A percentile compares a stretch with the other conserved stretches of the same genome.
Conservation (phyloP, 2,113 vertebrate species). For the Struthio camelus region DNA sequence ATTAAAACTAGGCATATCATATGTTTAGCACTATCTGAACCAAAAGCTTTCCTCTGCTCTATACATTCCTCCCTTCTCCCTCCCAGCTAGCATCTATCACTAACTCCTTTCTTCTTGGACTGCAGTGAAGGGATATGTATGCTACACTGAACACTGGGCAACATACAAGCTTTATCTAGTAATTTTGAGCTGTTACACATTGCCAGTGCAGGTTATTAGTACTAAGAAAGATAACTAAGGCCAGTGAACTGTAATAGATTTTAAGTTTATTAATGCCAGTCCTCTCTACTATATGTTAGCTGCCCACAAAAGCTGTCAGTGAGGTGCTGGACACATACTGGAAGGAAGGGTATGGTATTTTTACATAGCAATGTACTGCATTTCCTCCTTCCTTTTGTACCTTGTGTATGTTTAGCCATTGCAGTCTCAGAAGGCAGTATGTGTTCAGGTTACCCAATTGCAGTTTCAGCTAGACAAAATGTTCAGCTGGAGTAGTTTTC, state of each 20-base stretch:
- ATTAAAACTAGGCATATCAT: neutral
- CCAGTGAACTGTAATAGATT: neutral
- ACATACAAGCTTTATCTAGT: neutral
- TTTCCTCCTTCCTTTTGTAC: neutral
- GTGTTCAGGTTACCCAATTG: neutral
- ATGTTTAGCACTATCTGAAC: neutral
- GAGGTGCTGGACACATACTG: neutral
- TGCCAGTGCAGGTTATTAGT: neutral
- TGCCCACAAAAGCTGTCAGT: neutral
- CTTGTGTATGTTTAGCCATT: neutral
- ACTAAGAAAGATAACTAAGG: neutral
- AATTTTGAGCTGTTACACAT: neutral
- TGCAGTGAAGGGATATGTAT: neutral
- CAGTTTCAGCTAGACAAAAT: neutral
- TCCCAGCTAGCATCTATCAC: neutral
- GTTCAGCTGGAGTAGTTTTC: neutral
- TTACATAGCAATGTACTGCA: accelerated
- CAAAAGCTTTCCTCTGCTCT: neutral
- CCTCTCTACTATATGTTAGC: neutral
- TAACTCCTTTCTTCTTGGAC: neutral
- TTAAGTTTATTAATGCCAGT: neutral
- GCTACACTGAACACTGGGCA: neutral
- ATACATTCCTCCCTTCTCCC: neutral
- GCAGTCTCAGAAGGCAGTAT: neutral
- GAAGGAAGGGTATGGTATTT: neutral